Base-by-base conservation (phyloP, 2,888 invertebrate species). In the Trachelus stipa region DNA sequence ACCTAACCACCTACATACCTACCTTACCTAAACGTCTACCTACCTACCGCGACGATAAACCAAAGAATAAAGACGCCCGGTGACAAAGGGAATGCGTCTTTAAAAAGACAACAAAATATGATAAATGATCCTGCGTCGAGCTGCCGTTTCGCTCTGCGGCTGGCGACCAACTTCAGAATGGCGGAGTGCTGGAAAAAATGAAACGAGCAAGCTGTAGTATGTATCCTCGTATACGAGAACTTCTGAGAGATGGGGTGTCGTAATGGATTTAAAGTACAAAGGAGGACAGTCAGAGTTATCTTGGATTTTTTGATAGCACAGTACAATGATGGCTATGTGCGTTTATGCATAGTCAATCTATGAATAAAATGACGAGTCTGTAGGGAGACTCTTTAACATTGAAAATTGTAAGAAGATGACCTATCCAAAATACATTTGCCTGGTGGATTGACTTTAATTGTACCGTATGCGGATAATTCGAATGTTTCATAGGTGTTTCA, bases 1-100 rank as follows among this genome's bases (percentile, higher is more conserved):
- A 76, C 75, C 77, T 74, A 78, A 77, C 69, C 77, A 79, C 80
- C 79, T 79, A 80, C 85, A 83, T 84, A 86, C 85, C 84, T 84
- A 85, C 77, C 76, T 77, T 56, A 56, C 56, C 56, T 56, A 56
- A 56, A 56, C 56, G 56, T 71, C 74, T 76, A 77, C 81, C 81
- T 88, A 88, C 89, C 88, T 89, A 89, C 89, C 89, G 88, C 89
- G 82, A 84, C 77, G 89, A 79, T 86, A 82, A 82, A 82, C 82
- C 84, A 80, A 79, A 81, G 87, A 86, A 88, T 86, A 88, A 88
- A 87, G 85, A 85, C 85, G 83, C 81, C 79, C 76, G 84, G 82
- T 87, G 88, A 90, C 89, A 87, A 88, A 88, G 85, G 87, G 83
- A 86, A 83, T 82, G 81, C 85, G 86, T 86, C 86, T 87, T 80